A percentile compares a stretch with the other conserved stretches of the same genome.
Conservation (phyloP, 2,113 vertebrate genomes). For the Cryptomyrus ogoouensis region DNA sequence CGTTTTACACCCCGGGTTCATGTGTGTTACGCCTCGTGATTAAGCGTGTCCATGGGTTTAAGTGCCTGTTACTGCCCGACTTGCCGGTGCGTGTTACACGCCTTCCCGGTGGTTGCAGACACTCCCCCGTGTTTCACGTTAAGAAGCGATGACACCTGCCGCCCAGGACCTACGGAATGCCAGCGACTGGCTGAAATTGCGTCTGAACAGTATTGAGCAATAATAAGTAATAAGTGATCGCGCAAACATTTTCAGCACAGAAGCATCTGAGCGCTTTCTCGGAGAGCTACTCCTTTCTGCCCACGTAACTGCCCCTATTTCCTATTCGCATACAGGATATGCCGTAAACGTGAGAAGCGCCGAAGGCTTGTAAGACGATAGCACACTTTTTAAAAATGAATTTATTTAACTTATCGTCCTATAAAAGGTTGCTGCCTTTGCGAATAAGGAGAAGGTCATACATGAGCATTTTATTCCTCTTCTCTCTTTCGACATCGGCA, state of each 20-base stretch:
- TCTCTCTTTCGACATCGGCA: slow-evolving; percentile 63
- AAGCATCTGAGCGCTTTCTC: not conserved
- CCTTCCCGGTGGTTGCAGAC: not conserved
- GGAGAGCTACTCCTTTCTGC: not conserved
- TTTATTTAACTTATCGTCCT: not conserved
- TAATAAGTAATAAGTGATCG: not conserved
- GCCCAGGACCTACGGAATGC: not conserved
- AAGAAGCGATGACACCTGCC: not conserved
- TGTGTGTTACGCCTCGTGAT: not conserved
- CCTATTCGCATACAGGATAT: not conserved
- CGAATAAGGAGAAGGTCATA: slow-evolving; percentile 59
- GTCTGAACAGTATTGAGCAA: not conserved
- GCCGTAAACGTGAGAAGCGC: not conserved
- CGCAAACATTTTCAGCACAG: not conserved
- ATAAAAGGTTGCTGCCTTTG: slow-evolving; percentile 25
- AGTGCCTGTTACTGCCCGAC: not conserved
- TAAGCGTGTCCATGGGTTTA: not conserved
- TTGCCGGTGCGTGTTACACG: not conserved
- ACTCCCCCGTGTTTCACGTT: not conserved
- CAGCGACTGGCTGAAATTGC: not conserved
- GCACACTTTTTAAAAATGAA: not conserved
- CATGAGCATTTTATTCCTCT: slow-evolving; percentile 61
- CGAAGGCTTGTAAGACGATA: not conserved
- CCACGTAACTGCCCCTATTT: not conserved
- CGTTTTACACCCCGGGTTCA: not conserved